Evolutionary conservation across 2,888 invertebrate genomes (phyloP), one percentile per base, ranked within the genome.

Genomic region (Gnatocerus cornutus): DNA sequence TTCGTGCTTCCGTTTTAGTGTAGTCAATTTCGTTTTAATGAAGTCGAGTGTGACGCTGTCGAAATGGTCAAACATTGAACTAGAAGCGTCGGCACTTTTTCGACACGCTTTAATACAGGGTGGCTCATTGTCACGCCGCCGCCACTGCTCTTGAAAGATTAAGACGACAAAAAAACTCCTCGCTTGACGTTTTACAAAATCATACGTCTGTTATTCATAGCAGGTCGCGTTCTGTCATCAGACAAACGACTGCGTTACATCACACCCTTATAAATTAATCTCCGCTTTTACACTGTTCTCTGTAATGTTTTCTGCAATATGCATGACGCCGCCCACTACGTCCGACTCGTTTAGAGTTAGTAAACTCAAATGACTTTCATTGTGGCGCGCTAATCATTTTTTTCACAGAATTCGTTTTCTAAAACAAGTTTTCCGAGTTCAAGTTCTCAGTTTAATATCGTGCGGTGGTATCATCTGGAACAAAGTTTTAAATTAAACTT

Each of bases 211-310:
- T 52, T 59, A 61, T 67, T 52, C 61, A 67, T 67, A 61, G 21
- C 45, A 39, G 33, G 53, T 33, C 33, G 46, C 21, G 39, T 59
- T 41, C 53, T 30, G 61, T 45, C 61, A 53, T 33, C 59, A 52
- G 56, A 63, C 56, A 69, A 64, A 58, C 63, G n/a, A 50, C 45
- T 50, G 12, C 50, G 59, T 62, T 37, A 65, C 46, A 69, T 65
- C 65, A 69, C n/a, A 37, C 65, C 46, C 69, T 69, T 48, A 69
- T 69, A 65, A 69, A 69, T 69, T 69, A 69, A 69, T 69, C 69
- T 43, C 59, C n/a, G 64, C 53, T 53, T 65, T 65, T 56, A 58
- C 69, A 64, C 63, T 39, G 30, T 69, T 56, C 59, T 55, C 41
- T 16, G 64, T 64, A 64, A 69, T 64, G 64, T 58, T 55, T 52